Evolutionary conservation across 2,113 vertebrate genomes (phyloP).

Genomic region (Burhinus bistriatus): DNA sequence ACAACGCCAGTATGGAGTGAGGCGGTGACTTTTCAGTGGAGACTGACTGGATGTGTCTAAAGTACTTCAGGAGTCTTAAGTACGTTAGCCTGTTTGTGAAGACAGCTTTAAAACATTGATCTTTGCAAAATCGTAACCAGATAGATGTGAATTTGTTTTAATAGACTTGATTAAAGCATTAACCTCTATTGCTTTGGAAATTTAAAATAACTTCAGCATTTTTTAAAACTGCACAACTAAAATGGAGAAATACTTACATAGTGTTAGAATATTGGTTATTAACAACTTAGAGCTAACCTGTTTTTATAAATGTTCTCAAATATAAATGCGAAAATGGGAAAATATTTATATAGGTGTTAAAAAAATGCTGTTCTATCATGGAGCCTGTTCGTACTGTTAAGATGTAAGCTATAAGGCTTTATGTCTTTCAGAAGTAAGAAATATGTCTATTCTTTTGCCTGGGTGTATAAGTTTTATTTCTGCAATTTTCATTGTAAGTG

Average conservation of each 20-base stretch:
- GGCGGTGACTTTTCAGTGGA: not conserved
- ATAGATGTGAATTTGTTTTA: not conserved
- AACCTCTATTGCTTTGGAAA: slow-evolving; percentile 22
- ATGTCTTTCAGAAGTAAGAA: not conserved
- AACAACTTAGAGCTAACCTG: not conserved
- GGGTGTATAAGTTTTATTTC: not conserved
- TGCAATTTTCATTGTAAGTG: not conserved
- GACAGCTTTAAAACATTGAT: not conserved
- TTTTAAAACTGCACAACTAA: not conserved
- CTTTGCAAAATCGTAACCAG: not conserved
- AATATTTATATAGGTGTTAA: not conserved
- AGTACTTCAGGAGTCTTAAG: not conserved
- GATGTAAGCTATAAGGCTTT: not conserved
- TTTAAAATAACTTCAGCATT: not conserved
- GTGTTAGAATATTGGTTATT: not conserved
- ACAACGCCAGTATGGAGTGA: not conserved
- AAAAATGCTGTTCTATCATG: not conserved
- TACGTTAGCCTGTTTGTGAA: not conserved
- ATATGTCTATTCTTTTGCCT: accelerated
- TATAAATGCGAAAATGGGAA: not conserved
- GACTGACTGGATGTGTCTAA: not conserved
- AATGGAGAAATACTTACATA: not conserved
- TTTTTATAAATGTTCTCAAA: not conserved
- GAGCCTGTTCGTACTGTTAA: not conserved
- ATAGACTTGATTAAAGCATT: not conserved